Conservation (phyloP, 2,113 vertebrate genomes). For the Taxidea taxus region DNA sequence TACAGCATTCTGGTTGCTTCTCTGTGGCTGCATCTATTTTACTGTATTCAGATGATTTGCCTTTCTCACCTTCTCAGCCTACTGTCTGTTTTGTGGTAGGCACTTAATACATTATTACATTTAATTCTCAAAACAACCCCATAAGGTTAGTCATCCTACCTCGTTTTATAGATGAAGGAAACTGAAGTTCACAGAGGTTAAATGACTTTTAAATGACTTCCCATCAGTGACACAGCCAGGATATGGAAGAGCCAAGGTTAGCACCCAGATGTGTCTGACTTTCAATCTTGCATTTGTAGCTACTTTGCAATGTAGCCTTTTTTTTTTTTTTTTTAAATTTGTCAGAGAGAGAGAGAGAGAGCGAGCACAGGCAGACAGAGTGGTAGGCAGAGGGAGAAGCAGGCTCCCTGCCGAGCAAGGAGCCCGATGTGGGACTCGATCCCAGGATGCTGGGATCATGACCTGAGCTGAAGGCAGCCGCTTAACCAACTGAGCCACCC, state of each 20-base stretch:
- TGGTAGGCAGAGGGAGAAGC: too few relatives aligned
- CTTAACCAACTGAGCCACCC: too few relatives aligned
- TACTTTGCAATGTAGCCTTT: neutral
- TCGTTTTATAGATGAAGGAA: conserved; percentile 50
- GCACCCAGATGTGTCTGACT: conserved; percentile 42
- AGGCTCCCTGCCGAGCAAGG: too few relatives aligned
- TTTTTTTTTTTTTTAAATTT: too few relatives aligned
- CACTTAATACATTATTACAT: conserved; percentile 36
- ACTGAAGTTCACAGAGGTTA: conserved; percentile 58
- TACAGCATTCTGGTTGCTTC: neutral
- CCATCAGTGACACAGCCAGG: conserved; percentile 21
- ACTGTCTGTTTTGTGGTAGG: conserved; percentile 17
- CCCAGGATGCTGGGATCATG: too few relatives aligned
- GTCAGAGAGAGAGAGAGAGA: too few relatives aligned
- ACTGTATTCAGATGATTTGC: neutral
- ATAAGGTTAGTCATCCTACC: conserved; percentile 36
- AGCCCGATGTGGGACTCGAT: too few relatives aligned
- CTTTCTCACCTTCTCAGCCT: neutral
- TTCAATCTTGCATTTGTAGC: conserved; percentile 48
- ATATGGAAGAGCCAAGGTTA: conserved; percentile 46
- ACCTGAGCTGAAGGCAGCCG: too few relatives aligned
- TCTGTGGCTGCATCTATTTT: neutral
- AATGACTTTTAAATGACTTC: conserved; percentile 63
- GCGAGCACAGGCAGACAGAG: too few relatives aligned
- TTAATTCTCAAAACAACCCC: conserved; percentile 60